A percentile compares a stretch with the other conserved stretches of the same genome.
These are phyloP conservation scores for Diarsia dahlii DNA, from an alignment of 2,888 invertebrate species.

Conservation along the genomic window DNA sequence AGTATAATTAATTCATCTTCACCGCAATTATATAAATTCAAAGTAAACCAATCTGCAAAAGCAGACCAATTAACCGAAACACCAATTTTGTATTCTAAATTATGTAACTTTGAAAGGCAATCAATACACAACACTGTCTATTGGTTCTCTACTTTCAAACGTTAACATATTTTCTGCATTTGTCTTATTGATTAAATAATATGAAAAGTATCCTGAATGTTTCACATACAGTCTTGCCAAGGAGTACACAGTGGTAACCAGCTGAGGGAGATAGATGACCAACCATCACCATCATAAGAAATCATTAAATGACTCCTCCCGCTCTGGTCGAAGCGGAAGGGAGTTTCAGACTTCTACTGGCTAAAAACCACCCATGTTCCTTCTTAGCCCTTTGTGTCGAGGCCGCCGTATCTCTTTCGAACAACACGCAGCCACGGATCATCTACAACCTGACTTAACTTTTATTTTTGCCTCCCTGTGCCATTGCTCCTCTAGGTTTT, in stretches of 20 bases:
- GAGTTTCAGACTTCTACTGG: too few relatives aligned
- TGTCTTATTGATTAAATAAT: not conserved
- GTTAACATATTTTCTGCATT: not conserved
- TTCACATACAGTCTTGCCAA: too few relatives aligned
- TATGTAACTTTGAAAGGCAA: conserved; percentile 30
- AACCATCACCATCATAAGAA: not conserved
- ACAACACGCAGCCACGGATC: too few relatives aligned
- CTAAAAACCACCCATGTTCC: too few relatives aligned
- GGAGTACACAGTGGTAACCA: too few relatives aligned
- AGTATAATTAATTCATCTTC: not conserved
- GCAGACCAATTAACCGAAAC: not conserved
- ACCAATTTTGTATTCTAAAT: conserved; percentile 14
- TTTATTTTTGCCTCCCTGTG: not conserved
- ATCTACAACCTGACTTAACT: not conserved
- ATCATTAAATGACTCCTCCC: too few relatives aligned
- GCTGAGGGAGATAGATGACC: not conserved
- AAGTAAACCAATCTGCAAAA: not conserved
- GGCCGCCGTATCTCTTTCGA: too few relatives aligned
- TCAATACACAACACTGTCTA: not conserved
- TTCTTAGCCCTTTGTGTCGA: too few relatives aligned
- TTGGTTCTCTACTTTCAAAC: not conserved
- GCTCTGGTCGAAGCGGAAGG: too few relatives aligned
- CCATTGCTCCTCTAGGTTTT: not conserved
- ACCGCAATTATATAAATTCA: not conserved
- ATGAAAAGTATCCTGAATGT: too few relatives aligned